phyloP scores from a whole-genome alignment of 2,797 vertebrate species.

The Rallus crepitans region DNA sequence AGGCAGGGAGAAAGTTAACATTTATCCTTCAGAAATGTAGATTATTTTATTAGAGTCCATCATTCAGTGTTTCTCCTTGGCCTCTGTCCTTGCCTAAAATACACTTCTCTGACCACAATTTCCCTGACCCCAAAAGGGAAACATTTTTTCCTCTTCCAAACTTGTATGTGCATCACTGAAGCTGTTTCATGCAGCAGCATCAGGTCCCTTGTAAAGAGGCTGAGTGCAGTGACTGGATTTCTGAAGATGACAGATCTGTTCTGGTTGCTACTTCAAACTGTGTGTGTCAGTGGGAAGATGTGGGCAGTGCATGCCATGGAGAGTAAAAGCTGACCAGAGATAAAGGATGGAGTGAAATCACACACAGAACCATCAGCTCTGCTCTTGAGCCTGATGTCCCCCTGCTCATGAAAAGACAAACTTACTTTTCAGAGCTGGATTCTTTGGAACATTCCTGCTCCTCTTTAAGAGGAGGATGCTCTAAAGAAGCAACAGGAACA shows the following conservation, averaged over 20 bases:
- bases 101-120: background rate
- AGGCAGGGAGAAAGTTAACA: background rate
- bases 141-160: background rate
- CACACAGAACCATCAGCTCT: background rate
- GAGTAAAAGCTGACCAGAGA: background rate
- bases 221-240: background rate
- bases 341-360: background rate
- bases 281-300: background rate
- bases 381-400: background rate
- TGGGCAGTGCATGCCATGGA: background rate
- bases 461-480: background rate
- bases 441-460: background rate
- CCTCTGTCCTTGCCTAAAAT: background rate
- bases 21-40: background rate
- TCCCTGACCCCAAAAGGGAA: background rate
- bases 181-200: background rate
- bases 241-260: background rate
- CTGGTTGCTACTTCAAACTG: background rate
- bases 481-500: background rate
- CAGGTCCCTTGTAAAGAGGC: background rate
- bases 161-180: background rate
- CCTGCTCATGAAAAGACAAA: background rate
- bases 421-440: background rate
- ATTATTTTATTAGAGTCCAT: background rate
- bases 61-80: background rate